Percentiles rank a stretch among this genome's conserved stretches.
phyloP scores from a whole-genome alignment of 2,888 invertebrate species.

The Stramonita haemastoma region DNA sequence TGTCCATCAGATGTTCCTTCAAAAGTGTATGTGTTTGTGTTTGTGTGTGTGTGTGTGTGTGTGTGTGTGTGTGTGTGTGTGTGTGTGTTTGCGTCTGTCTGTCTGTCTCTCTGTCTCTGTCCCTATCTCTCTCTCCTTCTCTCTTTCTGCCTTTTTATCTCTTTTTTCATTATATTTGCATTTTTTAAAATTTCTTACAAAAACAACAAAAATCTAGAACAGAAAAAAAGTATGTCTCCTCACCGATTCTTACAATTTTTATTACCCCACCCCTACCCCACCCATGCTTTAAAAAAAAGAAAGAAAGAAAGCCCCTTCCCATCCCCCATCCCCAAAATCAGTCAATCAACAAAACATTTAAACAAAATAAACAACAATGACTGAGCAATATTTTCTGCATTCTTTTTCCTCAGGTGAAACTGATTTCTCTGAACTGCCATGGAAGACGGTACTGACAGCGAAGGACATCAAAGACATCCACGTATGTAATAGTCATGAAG shows the following conservation, averaged over 20 bases:
- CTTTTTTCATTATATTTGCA: background rate
- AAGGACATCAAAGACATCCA: slow-evolving; percentile 72
- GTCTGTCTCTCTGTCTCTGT: background rate
- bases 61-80: slow-evolving; percentile 15
- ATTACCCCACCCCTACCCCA: too few relatives aligned
- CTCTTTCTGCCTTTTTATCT: background rate
- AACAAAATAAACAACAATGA: too few relatives aligned
- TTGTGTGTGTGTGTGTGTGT: background rate
- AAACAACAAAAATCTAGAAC: background rate
- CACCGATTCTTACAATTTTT: too few relatives aligned
- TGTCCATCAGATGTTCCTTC: too few relatives aligned
- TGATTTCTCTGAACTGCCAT: slow-evolving; percentile 65
- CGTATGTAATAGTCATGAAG: slow-evolving; percentile 55
- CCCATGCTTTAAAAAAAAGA: too few relatives aligned
- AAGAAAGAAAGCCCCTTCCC: too few relatives aligned
- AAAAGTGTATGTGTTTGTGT: too few relatives aligned
- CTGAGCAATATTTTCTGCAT: background rate
- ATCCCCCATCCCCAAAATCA: too few relatives aligned
- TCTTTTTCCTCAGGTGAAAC: slow-evolving; percentile 34
- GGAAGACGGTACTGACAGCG: slow-evolving; percentile 65
- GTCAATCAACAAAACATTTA: too few relatives aligned
- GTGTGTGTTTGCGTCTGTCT: background rate
- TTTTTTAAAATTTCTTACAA: background rate
- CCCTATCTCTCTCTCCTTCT: background rate
- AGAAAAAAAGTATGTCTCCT: background rate